Percentiles rank a stretch among this genome's conserved stretches.
These are phyloP conservation scores for Stenichneumon culpator DNA, from an alignment of 2,888 invertebrate species.

Conservation along the genomic window DNA sequence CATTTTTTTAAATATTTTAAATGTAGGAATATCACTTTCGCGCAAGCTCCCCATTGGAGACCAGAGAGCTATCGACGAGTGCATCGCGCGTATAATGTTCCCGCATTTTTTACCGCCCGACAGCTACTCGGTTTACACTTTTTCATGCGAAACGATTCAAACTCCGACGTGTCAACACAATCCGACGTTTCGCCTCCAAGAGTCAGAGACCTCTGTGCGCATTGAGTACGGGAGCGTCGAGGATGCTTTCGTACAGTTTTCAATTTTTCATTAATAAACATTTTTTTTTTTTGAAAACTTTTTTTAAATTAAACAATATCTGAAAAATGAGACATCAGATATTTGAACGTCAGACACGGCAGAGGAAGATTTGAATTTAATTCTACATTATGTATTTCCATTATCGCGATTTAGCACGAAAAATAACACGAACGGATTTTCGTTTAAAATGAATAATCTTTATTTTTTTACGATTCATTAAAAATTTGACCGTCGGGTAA, in stretches of 20 bases:
- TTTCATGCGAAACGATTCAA: conserved; percentile 12
- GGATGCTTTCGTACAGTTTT: background rate
- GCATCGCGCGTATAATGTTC: background rate
- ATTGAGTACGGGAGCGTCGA: background rate
- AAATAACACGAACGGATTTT: no score
- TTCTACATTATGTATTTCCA: no score
- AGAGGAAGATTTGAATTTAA: no score
- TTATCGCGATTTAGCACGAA: no score
- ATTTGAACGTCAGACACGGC: no score
- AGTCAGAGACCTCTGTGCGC: background rate
- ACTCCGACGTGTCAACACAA: conserved; percentile 10
- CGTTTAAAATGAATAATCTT: no score
- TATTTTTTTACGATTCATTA: no score
- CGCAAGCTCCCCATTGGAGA: background rate
- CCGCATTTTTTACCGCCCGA: background rate
- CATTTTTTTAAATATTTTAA: background rate
- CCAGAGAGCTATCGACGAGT: conserved; percentile 8
- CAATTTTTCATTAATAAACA: no score
- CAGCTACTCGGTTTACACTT: background rate
- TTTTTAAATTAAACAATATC: no score
- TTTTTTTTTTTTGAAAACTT: no score
- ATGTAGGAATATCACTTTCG: background rate
- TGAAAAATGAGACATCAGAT: no score
- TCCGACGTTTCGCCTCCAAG: background rate
- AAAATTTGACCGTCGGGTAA: no score